Base-by-base conservation (phyloP, 2,797 vertebrate genomes). In the Catamblyrhynchus diadema region DNA sequence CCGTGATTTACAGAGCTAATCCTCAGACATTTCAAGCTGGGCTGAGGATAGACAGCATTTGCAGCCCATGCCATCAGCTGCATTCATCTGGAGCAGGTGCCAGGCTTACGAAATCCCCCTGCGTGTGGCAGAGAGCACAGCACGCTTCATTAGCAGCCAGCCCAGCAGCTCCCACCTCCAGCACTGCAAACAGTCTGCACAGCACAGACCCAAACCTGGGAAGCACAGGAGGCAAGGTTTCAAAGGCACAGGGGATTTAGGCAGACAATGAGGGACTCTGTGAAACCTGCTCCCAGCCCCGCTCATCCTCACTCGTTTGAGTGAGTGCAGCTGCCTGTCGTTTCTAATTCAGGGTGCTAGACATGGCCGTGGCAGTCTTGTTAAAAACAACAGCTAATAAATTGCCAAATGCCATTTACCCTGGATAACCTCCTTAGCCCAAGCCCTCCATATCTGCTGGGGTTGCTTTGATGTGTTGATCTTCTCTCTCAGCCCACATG, bases 1-100 rank as follows among this genome's bases (percentile, higher is more conserved):
- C 62, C 7, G 0, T 3, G 82, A 97, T 93, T 91, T 89, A 69
- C 53, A 88, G 95, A 88, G 96, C 94, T 93, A 94, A 96, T 93
- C 94, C 94, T 96, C 91, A 96, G 96, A 96, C 86, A n/a, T 95
- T 94, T 94, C 94, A 75, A 94, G 87, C 92, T 93, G 94, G 94
- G 94, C 86, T 91, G 95, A 90, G 88, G 95, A 92, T 24, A 94
- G 91, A 95, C 74, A 82, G 61, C 44, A 93, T 74, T 96, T 96
- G 78, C 66, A 96, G 93, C 94, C 95, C 41, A 61, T 98, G 96
- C 97, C 96, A 97, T 98, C 96, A 93, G 70, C 78, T 88, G 95
- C 96, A 96, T 95, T 96, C 92, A 96, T 91, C 44, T 80, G 97
- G 95, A 97, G 32, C 91, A 90, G 95, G 90, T 81, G 93, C 78